Evolutionary conservation across 2,113 vertebrate species (phyloP).

Genomic region (Gila orcuttii): DNA sequence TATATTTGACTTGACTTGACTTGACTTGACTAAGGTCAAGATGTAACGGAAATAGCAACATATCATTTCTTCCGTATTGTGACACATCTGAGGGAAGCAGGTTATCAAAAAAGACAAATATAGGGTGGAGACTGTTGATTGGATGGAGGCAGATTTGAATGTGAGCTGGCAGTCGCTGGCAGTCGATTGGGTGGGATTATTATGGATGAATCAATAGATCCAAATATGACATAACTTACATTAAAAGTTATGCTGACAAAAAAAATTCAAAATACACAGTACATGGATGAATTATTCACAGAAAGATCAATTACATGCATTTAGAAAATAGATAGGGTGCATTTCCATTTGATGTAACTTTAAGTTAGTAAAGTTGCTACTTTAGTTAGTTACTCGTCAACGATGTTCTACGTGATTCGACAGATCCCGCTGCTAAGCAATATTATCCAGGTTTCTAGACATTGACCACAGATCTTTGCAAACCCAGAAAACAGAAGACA

Average conservation of each 20-base stretch:
- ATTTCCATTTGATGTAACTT: neutral
- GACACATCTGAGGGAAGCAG: neutral
- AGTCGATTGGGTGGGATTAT: neutral
- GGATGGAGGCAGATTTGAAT: neutral
- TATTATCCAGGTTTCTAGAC: conserved; percentile 18
- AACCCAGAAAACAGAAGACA: conserved; percentile 64
- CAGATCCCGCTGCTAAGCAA: neutral
- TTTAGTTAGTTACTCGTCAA: neutral
- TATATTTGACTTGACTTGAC: no score
- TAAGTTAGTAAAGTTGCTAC: neutral
- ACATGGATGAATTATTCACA: neutral
- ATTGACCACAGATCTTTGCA: conserved; percentile 20
- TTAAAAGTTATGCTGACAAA: neutral
- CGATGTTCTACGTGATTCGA: neutral
- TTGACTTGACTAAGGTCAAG: no score
- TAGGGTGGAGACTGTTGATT: neutral
- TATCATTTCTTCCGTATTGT: neutral
- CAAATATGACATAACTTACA: neutral
- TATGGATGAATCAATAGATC: neutral
- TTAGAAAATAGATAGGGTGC: neutral
- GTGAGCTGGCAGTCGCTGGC: neutral
- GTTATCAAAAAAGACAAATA: no score
- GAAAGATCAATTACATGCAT: neutral
- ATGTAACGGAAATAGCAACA: neutral
- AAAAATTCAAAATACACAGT: neutral